These are phyloP conservation scores for Neoaliturus tenellus DNA, from an alignment of 2,888 invertebrate species.

Conservation along the genomic window DNA sequence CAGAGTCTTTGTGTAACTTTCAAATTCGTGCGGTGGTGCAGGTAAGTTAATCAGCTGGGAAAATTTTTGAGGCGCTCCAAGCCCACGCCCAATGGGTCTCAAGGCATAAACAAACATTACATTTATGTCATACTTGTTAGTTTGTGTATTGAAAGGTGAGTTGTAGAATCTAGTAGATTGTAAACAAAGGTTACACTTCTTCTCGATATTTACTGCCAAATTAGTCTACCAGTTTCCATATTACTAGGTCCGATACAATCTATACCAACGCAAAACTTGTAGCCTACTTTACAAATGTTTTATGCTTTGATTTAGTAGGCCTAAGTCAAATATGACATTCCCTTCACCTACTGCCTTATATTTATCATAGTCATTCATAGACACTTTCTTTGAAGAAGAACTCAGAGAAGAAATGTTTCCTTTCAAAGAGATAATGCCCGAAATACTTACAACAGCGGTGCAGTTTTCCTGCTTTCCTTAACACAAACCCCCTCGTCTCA, in stretches of 20 bases:
- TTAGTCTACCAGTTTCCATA: background rate
- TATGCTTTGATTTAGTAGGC: background rate
- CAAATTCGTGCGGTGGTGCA: slow-evolving; percentile 2
- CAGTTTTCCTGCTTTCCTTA: too few species aligned
- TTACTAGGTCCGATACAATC: background rate
- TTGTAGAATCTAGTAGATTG: background rate
- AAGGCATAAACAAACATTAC: slow-evolving; percentile 41
- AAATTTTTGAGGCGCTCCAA: slow-evolving; percentile 8
- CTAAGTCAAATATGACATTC: slow-evolving; percentile 28
- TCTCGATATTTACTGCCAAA: background rate
- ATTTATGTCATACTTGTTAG: slow-evolving; percentile 49
- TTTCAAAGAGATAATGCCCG: too few species aligned
- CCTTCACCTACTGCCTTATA: slow-evolving; percentile 25
- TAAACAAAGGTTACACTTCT: background rate
- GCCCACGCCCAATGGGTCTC: slow-evolving; percentile 30
- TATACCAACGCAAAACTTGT: background rate
- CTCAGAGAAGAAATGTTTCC: too few species aligned
- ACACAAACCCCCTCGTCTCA: too few species aligned
- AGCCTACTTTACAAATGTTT: slow-evolving; percentile 19
- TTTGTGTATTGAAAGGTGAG: background rate
- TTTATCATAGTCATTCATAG: too few species aligned
- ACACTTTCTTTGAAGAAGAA: too few species aligned
- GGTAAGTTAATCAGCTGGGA: slow-evolving; percentile 19
- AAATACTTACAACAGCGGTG: too few species aligned
- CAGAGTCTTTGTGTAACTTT: slow-evolving; percentile 13